These are phyloP conservation scores for Tadarida brasiliensis DNA, from an alignment of 2,797 vertebrate genomes.

Conservation along the genomic window DNA sequence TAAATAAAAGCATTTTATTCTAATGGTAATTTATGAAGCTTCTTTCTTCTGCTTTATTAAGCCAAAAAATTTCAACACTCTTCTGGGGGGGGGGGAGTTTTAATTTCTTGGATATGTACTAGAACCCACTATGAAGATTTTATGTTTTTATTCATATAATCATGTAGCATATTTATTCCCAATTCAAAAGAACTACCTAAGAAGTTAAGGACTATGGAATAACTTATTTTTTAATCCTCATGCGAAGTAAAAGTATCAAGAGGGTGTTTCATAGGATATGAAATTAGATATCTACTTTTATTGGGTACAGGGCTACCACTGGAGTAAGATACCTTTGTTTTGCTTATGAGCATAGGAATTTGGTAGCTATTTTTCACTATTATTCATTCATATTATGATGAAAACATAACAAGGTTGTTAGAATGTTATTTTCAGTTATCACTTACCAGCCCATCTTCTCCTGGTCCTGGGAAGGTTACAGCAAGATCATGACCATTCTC, in stretches of 20 bases:
- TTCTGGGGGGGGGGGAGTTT: neutral
- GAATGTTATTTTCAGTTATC: slow-evolving; percentile 69
- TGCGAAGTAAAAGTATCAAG: slow-evolving; percentile 61
- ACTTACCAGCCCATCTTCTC: slow-evolving; percentile 98
- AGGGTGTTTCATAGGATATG: slow-evolving; percentile 14
- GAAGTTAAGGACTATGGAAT: neutral
- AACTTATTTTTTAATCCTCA: slow-evolving; percentile 7
- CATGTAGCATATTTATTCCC: neutral
- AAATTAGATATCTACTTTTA: slow-evolving; percentile 64
- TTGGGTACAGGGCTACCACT: slow-evolving; percentile 59
- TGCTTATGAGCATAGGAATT: neutral
- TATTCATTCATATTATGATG: slow-evolving; percentile 46
- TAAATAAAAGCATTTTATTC: slow-evolving; percentile 59
- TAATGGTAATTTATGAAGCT: slow-evolving; percentile 46
- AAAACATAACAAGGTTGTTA: slow-evolving; percentile 9
- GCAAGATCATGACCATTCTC: slow-evolving; percentile 94
- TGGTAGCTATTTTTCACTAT: slow-evolving; percentile 16
- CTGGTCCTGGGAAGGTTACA: slow-evolving; percentile 93
- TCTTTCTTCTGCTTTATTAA: slow-evolving; percentile 38
- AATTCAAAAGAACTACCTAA: slow-evolving; percentile 19
- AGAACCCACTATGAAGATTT: neutral
- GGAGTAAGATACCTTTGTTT: slow-evolving; percentile 44
- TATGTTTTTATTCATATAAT: slow-evolving; percentile 34
- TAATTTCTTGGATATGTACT: neutral
- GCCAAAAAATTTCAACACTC: neutral